Conservation (phyloP, 2,888 invertebrate species). For the Polylopha cassiicola region DNA sequence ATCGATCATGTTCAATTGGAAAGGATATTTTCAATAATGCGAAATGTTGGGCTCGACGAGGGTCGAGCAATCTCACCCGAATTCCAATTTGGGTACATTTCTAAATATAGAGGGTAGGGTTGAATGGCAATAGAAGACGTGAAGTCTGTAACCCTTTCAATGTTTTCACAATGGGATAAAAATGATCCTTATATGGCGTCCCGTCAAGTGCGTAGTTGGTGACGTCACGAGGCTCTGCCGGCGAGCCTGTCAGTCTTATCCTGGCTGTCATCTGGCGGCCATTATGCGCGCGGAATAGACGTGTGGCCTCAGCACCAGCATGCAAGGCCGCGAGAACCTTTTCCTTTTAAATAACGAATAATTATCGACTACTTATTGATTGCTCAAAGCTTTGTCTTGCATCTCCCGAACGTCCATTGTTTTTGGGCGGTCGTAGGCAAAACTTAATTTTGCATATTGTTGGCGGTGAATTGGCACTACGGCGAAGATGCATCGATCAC, state of each 20-base stretch:
- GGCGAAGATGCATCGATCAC: no score
- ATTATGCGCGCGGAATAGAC: constrained; percentile 58
- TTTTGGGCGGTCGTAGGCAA: constrained; percentile 24
- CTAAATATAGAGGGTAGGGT: constrained; percentile 2
- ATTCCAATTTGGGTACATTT: constrained; percentile 5
- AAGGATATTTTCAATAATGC: not conserved
- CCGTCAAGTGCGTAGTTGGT: constrained; percentile 20
- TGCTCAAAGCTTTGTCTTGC: constrained; percentile 37
- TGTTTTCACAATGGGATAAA: constrained; percentile 15
- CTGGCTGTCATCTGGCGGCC: constrained; percentile 60
- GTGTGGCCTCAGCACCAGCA: constrained; percentile 49
- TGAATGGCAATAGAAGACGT: constrained; percentile 5
- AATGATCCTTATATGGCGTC: constrained; percentile 18
- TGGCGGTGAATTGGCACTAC: no score
- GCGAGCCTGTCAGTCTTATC: constrained; percentile 41
- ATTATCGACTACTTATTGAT: constrained; percentile 42
- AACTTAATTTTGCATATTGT: constrained; percentile 10
- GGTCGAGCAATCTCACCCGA: not conserved
- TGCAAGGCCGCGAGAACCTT: constrained; percentile 56
- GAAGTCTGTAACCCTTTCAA: constrained; percentile 11
- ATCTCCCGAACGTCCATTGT: constrained; percentile 38
- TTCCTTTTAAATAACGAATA: constrained; percentile 43
- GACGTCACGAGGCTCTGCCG: constrained; percentile 30
- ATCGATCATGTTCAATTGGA: no score
- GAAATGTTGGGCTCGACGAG: not conserved